Evolutionary conservation across 2,797 vertebrate species (phyloP).

Genomic region (Champsocephalus gunnari): DNA sequence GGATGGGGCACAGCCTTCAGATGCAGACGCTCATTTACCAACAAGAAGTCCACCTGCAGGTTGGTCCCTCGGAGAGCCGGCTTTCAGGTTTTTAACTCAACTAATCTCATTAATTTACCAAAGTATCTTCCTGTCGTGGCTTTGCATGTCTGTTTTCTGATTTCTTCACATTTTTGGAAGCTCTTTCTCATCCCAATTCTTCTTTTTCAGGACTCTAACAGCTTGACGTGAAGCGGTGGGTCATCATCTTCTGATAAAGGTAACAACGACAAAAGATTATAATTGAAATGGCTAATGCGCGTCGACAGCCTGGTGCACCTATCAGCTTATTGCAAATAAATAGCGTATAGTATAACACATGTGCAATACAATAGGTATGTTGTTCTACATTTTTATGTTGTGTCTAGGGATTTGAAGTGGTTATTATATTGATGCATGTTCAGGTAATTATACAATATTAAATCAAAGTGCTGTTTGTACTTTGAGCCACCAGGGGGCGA

Average conservation of each 20-base stretch:
- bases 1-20: conserved; percentile 5
- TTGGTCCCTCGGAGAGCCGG: conserved; percentile 31
- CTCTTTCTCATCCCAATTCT: background rate
- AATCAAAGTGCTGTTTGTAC: background rate
- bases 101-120: background rate
- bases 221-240: background rate
- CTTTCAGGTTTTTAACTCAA: background rate
- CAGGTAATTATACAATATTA: background rate
- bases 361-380: too few relatives aligned
- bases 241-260: conserved; percentile 18
- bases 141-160: background rate
- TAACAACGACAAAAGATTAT: conserved; percentile 9
- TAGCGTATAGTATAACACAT: background rate
- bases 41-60: conserved; percentile 33
- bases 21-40: background rate
- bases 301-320: background rate
- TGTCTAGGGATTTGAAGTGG: background rate
- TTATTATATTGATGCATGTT: background rate
- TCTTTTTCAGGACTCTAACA: background rate
- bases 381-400: background rate
- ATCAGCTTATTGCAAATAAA: background rate
- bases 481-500: conserved; percentile 40
- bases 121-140: background rate
- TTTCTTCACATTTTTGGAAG: background rate
- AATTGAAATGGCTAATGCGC: too few relatives aligned